Evolutionary conservation across 2,888 invertebrate genomes (phyloP).

Genomic region (Drosophila diplacantha): DNA sequence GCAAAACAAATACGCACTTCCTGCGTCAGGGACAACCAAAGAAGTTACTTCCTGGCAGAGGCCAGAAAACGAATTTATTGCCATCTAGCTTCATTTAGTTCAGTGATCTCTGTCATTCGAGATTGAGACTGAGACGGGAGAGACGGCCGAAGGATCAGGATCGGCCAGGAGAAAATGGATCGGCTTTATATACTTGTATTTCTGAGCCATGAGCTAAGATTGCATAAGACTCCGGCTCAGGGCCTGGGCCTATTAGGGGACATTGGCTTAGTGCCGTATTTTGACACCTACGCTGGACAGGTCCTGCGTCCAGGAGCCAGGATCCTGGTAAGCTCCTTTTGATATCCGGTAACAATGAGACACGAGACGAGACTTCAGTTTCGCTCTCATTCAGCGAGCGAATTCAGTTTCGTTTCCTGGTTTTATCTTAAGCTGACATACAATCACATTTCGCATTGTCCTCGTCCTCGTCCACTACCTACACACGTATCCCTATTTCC

Average conservation of each 20-base stretch:
- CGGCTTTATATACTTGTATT: neutral
- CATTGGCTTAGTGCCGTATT: conserved; percentile 75
- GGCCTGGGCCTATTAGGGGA: conserved; percentile 65
- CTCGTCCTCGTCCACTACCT: conserved; percentile 37
- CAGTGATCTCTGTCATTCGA: conserved; percentile 29
- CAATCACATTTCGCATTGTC: conserved; percentile 69
- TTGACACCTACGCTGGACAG: conserved; percentile 71
- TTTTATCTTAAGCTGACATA: conserved; percentile 70
- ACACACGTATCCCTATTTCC: conserved; percentile 1
- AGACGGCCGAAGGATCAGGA: conserved; percentile 3
- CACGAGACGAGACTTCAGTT: conserved; percentile 30
- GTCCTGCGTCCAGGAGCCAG: conserved; percentile 1
- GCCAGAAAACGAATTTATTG: conserved; percentile 60
- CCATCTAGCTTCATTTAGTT: conserved; percentile 37
- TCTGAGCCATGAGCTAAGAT: conserved; percentile 54
- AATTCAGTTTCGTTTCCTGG: conserved; percentile 53
- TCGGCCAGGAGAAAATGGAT: conserved; percentile 14
- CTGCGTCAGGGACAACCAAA: conserved; percentile 55
- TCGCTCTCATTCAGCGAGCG: conserved; percentile 37
- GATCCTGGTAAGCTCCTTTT: conserved; percentile 55
- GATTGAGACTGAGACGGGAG: neutral
- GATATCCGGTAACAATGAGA: conserved; percentile 71
- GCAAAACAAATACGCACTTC: conserved; percentile 74
- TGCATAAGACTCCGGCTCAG: conserved; percentile 55
- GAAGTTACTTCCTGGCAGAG: conserved; percentile 67